phyloP scores from a whole-genome alignment of 2,797 vertebrate species.

The Clamator glandarius region DNA sequence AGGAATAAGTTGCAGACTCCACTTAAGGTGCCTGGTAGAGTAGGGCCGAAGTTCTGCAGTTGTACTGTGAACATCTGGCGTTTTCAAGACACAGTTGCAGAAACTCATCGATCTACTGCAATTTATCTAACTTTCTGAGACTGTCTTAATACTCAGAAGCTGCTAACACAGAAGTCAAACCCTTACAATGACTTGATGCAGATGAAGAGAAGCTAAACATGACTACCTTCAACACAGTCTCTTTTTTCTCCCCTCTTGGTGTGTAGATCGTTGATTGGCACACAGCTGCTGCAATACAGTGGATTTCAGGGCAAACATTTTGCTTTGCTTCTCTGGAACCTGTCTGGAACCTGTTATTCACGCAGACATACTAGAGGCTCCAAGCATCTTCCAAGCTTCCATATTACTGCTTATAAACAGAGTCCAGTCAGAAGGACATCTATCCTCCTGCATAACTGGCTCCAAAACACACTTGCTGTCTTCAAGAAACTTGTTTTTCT shows the following conservation, averaged over 20 bases:
- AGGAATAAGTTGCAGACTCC: not conserved
- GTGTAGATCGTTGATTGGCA: not conserved
- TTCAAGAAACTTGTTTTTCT: constrained; percentile 26
- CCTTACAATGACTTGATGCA: not conserved
- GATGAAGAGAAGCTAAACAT: not conserved
- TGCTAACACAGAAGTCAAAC: not conserved
- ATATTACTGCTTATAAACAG: not conserved
- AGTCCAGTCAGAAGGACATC: not conserved
- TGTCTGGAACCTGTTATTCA: not conserved
- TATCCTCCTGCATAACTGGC: not conserved
- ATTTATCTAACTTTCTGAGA: not conserved
- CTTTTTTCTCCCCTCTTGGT: not conserved
- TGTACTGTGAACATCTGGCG: not conserved
- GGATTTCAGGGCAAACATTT: not conserved
- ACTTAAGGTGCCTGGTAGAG: not conserved
- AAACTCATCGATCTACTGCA: not conserved
- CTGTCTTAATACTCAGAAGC: not conserved
- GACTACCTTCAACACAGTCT: fast-evolving
- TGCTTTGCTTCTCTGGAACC: not conserved
- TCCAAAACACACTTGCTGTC: not conserved
- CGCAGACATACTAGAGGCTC: not conserved
- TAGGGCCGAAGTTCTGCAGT: not conserved
- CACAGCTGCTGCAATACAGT: not conserved
- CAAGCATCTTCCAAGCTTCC: not conserved
- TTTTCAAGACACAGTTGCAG: not conserved